Evolutionary conservation across 2,888 invertebrate species (phyloP).

Genomic region (Melinopterus prodromus): DNA sequence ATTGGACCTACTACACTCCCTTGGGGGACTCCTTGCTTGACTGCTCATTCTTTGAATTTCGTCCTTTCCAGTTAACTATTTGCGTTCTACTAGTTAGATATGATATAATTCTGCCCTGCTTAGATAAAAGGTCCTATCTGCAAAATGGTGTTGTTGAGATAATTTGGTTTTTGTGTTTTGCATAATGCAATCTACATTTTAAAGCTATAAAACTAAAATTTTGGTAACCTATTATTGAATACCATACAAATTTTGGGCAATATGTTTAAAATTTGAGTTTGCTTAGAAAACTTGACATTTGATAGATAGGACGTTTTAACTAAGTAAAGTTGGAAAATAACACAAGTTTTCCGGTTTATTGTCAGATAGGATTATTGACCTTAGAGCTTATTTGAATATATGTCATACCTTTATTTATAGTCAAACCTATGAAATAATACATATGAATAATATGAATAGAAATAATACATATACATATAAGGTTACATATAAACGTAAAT

Average conservation of each 20-base stretch:
- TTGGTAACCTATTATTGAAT: not conserved
- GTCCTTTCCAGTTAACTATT: no score
- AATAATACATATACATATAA: no score
- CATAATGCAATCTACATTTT: not conserved
- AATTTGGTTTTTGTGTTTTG: not conserved
- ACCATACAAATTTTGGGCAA: not conserved
- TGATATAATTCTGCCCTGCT: no score
- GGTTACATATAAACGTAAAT: no score
- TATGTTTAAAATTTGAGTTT: slow-evolving; percentile 4
- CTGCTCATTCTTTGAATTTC: no score
- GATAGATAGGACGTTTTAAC: not conserved
- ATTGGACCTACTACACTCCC: no score
- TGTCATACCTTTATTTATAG: not conserved
- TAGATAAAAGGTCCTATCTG: no score
- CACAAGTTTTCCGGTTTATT: not conserved
- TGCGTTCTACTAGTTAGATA: no score
- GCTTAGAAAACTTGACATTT: not conserved
- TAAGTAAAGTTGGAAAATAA: slow-evolving; percentile 4
- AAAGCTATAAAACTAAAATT: not conserved
- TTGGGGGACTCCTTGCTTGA: no score
- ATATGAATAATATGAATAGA: no score
- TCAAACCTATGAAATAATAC: no score
- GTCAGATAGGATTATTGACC: not conserved
- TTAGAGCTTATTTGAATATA: not conserved
- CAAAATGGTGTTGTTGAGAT: not conserved